Evolutionary conservation across 2,113 vertebrate genomes (phyloP).

Genomic region (Bucco capensis): DNA sequence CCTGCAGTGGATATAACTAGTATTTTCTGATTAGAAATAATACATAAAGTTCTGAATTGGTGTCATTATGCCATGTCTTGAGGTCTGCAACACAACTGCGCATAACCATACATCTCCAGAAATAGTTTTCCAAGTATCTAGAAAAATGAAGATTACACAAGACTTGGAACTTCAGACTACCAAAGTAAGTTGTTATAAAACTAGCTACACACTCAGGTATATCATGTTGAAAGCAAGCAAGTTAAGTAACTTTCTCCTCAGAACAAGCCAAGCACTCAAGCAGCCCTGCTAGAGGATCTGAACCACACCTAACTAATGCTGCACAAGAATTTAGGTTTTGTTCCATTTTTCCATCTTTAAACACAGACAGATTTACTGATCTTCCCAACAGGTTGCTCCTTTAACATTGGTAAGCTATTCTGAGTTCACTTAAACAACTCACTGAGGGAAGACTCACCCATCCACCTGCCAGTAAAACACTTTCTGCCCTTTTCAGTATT

Average conservation of each 20-base stretch:
- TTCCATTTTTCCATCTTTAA: background rate
- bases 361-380: background rate
- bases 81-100: background rate
- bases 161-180: background rate
- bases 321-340: background rate
- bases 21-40: background rate
- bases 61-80: background rate
- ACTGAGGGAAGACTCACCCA: background rate
- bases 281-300: background rate
- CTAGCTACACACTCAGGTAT: background rate
- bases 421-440: background rate
- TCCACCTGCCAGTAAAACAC: background rate
- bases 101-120: background rate
- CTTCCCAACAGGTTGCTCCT: background rate
- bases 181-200: conserved; percentile 39
- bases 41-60: background rate
- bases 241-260: background rate
- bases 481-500: background rate
- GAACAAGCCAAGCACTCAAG: background rate
- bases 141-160: conserved; percentile 39
- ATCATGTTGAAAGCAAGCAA: background rate
- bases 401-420: background rate
- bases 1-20: background rate
- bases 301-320: background rate
- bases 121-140: background rate